Conservation (phyloP, 2,888 invertebrate species). For the Unio delphinus region DNA sequence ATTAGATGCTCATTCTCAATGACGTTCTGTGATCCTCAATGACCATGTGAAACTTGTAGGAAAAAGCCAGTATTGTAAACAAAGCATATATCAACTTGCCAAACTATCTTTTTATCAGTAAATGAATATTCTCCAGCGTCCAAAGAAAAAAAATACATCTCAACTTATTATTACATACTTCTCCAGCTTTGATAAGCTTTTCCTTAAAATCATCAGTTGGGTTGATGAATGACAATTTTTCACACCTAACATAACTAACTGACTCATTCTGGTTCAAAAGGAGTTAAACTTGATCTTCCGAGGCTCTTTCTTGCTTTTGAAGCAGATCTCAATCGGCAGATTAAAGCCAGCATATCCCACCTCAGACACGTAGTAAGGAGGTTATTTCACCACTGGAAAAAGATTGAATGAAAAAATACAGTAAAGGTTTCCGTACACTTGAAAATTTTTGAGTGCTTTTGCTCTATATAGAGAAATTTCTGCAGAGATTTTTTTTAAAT, state of each 20-base stretch:
- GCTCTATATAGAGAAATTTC: neutral
- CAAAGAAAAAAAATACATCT: too few species aligned
- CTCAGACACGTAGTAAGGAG: conserved; percentile 90
- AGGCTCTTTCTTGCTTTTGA: conserved; percentile 87
- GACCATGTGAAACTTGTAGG: too few species aligned
- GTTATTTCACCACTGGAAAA: conserved; percentile 87
- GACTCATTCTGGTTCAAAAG: conserved; percentile 82
- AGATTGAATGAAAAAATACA: neutral
- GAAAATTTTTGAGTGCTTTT: too few species aligned
- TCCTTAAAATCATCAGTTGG: conserved; percentile 94
- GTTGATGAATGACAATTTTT: conserved; percentile 87
- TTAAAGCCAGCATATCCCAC: conserved; percentile 97
- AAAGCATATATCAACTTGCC: too few species aligned
- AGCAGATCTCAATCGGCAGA: conserved; percentile 89
- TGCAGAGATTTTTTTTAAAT: too few species aligned
- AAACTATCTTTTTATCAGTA: too few species aligned
- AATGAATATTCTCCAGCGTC: too few species aligned
- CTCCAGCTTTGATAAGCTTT: too few species aligned
- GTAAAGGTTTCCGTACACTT: neutral
- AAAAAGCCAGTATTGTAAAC: too few species aligned
- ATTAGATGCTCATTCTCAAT: too few species aligned
- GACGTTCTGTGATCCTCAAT: too few species aligned
- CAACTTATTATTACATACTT: too few species aligned
- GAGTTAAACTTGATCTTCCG: conserved; percentile 82
- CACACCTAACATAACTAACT: conserved; percentile 81